Evolutionary conservation across 1,140 invertebrate genomes (phyloP), one percentile per base, ranked within the genome.

Genomic region (Bradynema listronoti): DNA sequence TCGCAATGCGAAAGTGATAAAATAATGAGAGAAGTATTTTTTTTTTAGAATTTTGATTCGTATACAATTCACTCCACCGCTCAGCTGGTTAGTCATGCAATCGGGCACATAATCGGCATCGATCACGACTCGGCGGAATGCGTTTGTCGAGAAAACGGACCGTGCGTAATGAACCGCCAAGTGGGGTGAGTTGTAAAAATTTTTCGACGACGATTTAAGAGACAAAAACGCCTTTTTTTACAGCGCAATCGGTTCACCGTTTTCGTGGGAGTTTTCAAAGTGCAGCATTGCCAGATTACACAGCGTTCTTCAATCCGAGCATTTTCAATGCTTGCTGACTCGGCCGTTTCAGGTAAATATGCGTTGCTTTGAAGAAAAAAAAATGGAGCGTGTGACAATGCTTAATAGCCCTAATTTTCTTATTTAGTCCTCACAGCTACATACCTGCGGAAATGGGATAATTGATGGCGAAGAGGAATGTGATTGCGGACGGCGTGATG

Each of bases 201-300:
- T n/a, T n/a, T n/a, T n/a, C n/a, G n/a, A n/a, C n/a, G n/a, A n/a
- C n/a, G n/a, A n/a, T n/a, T n/a, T n/a, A n/a, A n/a, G n/a, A n/a
- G n/a, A n/a, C n/a, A n/a, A n/a, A n/a, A n/a, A n/a, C n/a, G n/a
- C n/a, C n/a, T n/a, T 36, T 19, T 24, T 16, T 41, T 52, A 59
- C 29, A 71, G 69, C 39, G 24, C 57, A 7, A 24, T 58, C 14
- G 71, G 69, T 0, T 60, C 73, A 4, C 43, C 73, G 6, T 73
- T 73, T 51, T 39, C 54, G 9, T 73, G 73, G 76, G 65, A 76
- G 51, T 76, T 76, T 58, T 76, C 74, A 19, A 71, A 75, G 52
- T 76, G 74, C 42, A 62, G 56, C 16, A 56, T 73, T 22, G 75
- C 72, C 0, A 34, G 73, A 34, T 62, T 76, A 59, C 73, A 78